These are phyloP conservation scores for Lepilemur septentrionalis DNA, from an alignment of 2,797 vertebrate genomes.

Conservation along the genomic window DNA sequence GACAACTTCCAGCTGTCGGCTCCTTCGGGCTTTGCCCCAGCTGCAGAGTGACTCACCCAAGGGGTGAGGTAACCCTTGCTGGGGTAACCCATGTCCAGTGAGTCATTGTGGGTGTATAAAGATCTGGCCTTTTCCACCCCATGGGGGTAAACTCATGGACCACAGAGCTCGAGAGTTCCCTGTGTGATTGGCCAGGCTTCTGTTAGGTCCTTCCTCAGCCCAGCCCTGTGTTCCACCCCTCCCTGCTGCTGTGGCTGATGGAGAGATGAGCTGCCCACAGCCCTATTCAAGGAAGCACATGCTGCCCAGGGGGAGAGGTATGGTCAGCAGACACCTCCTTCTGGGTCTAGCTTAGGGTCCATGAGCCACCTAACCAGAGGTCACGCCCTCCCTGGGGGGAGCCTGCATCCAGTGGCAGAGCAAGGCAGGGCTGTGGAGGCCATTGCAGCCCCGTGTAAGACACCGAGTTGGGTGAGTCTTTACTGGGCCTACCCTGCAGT, in stretches of 20 bases:
- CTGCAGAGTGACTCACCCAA: neutral
- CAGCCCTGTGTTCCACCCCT: neutral
- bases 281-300: neutral
- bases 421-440: neutral
- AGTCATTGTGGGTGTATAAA: neutral
- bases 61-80: no score
- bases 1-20: neutral
- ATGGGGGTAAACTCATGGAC: neutral
- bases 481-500: neutral
- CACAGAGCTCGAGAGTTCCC: neutral
- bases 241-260: fast-evolving
- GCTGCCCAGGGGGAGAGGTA: neutral
- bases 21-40: neutral
- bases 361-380: neutral
- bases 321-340: neutral
- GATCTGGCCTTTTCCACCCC: neutral
- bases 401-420: neutral
- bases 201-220: neutral
- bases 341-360: neutral
- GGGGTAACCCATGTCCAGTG: neutral
- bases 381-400: neutral
- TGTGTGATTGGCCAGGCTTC: neutral
- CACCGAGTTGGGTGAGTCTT: neutral
- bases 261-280: neutral
- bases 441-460: neutral